Evolutionary conservation across 2,797 vertebrate genomes (phyloP).

Genomic region (Coranthus polyacanthus): DNA sequence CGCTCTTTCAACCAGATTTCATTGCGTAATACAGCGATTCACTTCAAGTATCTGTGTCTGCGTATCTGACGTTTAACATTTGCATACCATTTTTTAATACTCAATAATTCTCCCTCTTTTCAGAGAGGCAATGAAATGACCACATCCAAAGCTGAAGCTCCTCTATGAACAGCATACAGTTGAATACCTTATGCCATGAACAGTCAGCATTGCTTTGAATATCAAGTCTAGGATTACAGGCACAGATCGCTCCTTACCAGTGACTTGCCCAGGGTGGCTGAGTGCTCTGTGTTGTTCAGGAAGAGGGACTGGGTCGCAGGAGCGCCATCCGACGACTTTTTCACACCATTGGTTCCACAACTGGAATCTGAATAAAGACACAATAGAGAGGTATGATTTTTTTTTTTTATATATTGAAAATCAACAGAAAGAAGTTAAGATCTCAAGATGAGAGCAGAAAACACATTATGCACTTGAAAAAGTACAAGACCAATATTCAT

Average conservation of each 20-base stretch:
- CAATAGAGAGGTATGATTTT: neutral
- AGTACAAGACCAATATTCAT: conserved; percentile 2
- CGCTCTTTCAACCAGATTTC: neutral
- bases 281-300: conserved; percentile 86
- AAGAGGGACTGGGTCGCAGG: conserved; percentile 76
- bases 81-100: neutral
- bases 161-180: neutral
- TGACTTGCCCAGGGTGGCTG: conserved; percentile 74
- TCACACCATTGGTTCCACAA: conserved; percentile 97
- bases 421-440: neutral
- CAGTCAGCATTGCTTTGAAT: conserved; percentile 6
- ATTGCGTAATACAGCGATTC: neutral
- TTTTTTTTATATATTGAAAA: neutral
- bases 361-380: conserved; percentile 87
- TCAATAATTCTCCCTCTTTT: neutral
- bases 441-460: neutral
- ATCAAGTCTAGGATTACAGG: neutral
- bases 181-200: conserved; percentile 8
- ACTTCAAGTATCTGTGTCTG: neutral
- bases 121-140: neutral
- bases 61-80: neutral
- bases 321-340: conserved; percentile 83
- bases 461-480: too few species aligned
- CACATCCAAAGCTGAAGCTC: neutral
- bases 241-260: conserved; percentile 70